These are phyloP conservation scores for Momotus momota DNA, from an alignment of 2,797 vertebrate species.

Conservation along the genomic window DNA sequence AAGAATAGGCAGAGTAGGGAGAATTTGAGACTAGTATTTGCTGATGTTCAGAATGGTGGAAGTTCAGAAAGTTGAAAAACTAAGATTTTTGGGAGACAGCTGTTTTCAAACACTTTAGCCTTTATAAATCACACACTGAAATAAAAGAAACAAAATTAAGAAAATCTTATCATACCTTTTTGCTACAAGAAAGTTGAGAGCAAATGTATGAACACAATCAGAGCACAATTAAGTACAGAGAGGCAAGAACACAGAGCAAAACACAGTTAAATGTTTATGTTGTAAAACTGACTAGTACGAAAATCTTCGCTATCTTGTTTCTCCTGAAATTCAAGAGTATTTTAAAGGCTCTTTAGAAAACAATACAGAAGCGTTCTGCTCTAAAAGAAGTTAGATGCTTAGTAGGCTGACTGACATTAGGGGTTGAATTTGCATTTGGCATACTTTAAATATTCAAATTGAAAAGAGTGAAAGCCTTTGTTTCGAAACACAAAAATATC, in stretches of 20 bases:
- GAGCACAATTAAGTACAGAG: background rate
- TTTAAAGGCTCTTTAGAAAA: background rate
- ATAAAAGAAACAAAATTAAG: background rate
- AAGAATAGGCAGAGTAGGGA: background rate
- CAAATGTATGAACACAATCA: background rate
- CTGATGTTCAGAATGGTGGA: background rate
- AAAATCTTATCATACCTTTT: background rate
- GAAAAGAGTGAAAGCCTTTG: constrained; percentile 2
- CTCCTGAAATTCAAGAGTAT: background rate
- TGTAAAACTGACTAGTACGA: fast-evolving
- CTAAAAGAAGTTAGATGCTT: background rate
- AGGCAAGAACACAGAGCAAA: background rate
- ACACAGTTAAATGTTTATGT: background rate
- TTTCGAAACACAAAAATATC: constrained; percentile 49
- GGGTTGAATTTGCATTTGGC: constrained; percentile 7
- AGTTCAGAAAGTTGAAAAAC: background rate
- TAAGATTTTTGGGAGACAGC: background rate
- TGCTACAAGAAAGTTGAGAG: background rate
- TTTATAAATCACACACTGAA: background rate
- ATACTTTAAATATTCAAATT: background rate
- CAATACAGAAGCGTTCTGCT: background rate
- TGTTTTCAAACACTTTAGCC: background rate
- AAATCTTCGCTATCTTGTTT: background rate
- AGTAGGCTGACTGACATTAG: background rate
- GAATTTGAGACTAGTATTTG: background rate